These are phyloP conservation scores for Drosophila rellima DNA, from an alignment of 2,888 invertebrate genomes.

Conservation along the genomic window DNA sequence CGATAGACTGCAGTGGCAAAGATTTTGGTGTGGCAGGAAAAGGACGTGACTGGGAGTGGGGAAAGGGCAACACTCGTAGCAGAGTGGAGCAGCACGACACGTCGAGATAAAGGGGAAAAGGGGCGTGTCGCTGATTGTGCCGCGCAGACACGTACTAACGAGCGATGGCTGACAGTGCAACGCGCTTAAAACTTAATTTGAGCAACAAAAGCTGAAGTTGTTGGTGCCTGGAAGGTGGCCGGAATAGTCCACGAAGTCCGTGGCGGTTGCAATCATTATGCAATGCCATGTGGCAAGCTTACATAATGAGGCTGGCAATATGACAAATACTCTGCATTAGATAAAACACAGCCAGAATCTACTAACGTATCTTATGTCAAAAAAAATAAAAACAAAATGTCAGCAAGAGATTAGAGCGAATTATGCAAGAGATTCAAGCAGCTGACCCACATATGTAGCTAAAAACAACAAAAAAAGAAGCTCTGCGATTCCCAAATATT, in stretches of 20 bases:
- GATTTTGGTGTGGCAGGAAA: constrained; percentile 48
- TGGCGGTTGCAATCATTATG: constrained; percentile 51
- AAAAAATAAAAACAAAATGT: constrained; percentile 36
- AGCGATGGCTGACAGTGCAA: constrained; percentile 62
- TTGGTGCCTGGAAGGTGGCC: background rate
- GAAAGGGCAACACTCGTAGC: constrained; percentile 4
- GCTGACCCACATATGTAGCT: constrained; percentile 34
- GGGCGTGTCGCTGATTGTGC: constrained; percentile 37
- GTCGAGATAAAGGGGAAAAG: background rate
- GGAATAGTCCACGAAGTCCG: constrained; percentile 6
- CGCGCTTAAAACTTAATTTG: constrained; percentile 69
- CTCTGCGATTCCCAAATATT: constrained; percentile 43
- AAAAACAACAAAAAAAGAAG: background rate
- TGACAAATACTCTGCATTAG: constrained; percentile 29
- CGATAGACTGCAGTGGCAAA: constrained; percentile 51
- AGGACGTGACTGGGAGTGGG: constrained; percentile 56
- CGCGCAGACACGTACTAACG: constrained; percentile 66
- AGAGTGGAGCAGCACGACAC: constrained; percentile 6
- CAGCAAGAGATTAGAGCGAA: constrained; percentile 48
- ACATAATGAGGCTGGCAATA: constrained; percentile 49
- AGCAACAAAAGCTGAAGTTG: constrained; percentile 39
- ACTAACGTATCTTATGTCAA: constrained; percentile 27
- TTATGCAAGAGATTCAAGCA: constrained; percentile 6
- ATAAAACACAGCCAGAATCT: constrained; percentile 13
- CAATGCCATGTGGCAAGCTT: constrained; percentile 59